Evolutionary conservation across 2,888 invertebrate genomes (phyloP).

Genomic region (Cheilosia pagana): DNA sequence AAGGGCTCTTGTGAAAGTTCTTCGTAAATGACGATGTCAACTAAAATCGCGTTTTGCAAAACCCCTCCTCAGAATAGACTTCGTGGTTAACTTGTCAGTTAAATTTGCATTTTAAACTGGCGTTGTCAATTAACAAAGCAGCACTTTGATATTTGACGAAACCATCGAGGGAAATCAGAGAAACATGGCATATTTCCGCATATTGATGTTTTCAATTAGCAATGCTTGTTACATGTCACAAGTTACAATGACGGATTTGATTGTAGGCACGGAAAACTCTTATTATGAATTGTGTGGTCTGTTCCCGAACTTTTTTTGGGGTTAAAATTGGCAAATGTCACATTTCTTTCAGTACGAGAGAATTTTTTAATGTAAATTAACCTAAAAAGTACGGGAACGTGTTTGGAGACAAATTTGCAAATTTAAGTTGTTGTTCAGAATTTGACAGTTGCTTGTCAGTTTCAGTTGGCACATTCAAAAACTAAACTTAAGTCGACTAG

Average conservation of each 20-base stretch:
- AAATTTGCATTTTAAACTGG: slow-evolving; percentile 44
- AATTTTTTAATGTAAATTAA: no score
- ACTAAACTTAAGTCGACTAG: no score
- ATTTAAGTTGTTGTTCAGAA: no score
- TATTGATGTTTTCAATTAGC: slow-evolving; percentile 10
- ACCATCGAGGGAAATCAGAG: slow-evolving; percentile 20
- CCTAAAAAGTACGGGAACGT: no score
- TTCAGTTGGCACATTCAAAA: no score
- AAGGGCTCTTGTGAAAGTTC: slow-evolving; percentile 2
- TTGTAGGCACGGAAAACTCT: not conserved
- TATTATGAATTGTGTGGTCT: not conserved
- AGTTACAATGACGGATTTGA: not conserved
- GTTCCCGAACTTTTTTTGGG: no score
- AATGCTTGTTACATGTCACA: not conserved
- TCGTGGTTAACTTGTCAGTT: slow-evolving; percentile 4
- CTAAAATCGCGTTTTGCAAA: slow-evolving; percentile 5
- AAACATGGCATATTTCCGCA: not conserved
- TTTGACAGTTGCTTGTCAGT: no score
- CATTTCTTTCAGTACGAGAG: no score
- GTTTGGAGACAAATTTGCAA: no score
- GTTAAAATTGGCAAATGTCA: no score
- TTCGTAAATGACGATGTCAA: slow-evolving; percentile 21
- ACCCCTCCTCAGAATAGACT: not conserved
- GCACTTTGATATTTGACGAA: not conserved
- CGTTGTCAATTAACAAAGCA: slow-evolving; percentile 25